These are phyloP conservation scores for Orestias chungarensis DNA, from an alignment of 2,797 vertebrate species.

Conservation along the genomic window DNA sequence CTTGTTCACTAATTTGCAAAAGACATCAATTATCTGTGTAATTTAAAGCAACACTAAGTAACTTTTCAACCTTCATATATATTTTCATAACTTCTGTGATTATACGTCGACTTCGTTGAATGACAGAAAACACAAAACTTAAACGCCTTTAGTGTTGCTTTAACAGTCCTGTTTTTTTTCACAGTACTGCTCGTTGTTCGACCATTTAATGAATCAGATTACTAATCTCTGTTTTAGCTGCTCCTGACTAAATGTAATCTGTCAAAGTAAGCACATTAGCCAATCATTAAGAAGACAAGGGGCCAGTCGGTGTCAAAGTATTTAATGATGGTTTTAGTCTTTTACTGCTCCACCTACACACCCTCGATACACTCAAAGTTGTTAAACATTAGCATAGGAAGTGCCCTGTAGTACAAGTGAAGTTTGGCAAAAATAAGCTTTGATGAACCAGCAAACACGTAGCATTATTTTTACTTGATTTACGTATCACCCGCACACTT, in stretches of 20 bases:
- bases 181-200: not conserved
- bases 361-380: not conserved
- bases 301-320: not conserved
- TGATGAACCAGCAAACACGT: no score
- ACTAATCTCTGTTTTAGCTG: not conserved
- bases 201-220: not conserved
- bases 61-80: no score
- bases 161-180: no score
- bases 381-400: not conserved
- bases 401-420: not conserved
- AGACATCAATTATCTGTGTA: not conserved
- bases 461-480: not conserved
- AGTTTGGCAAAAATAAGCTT: no score
- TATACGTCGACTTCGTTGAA: no score
- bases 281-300: not conserved
- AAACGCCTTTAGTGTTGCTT: no score
- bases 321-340: not conserved
- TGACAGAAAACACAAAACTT: no score
- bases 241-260: not conserved
- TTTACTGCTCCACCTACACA: no score
- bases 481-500: not conserved
- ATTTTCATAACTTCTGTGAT: no score
- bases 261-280: not conserved
- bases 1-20: slow-evolving; percentile 7
- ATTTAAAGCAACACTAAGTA: no score